Evolutionary conservation across 2,797 vertebrate genomes (phyloP).

Genomic region (Notamacropus eugenii): DNA sequence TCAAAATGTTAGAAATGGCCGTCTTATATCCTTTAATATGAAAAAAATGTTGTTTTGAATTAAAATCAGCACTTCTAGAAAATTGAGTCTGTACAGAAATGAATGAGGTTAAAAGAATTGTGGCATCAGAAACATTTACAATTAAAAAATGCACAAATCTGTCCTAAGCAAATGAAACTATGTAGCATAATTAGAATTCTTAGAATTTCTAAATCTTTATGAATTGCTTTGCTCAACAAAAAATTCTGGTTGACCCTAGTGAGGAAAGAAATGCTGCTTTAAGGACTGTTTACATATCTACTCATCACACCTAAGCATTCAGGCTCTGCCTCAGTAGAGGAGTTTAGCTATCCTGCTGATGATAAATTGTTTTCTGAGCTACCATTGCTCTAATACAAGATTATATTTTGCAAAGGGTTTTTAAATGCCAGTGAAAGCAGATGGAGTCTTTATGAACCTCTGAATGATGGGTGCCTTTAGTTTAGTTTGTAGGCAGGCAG

Average conservation of each 20-base stretch:
- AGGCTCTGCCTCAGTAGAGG: not conserved
- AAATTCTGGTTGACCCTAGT: not conserved
- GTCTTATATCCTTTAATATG: not conserved
- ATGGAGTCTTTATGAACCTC: not conserved
- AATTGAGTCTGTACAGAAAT: slow-evolving; percentile 13
- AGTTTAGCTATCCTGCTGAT: not conserved
- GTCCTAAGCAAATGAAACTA: not conserved
- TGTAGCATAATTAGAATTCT: not conserved
- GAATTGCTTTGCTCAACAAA: slow-evolving; percentile 51
- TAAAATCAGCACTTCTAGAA: not conserved
- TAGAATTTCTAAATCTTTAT: slow-evolving; percentile 52
- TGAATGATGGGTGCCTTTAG: not conserved
- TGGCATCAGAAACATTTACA: slow-evolving; percentile 22
- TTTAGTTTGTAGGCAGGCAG: not conserved
- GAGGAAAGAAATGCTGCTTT: not conserved
- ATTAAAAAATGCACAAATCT: not conserved
- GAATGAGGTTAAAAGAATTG: slow-evolving; percentile 40
- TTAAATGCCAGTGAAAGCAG: not conserved
- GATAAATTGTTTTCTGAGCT: not conserved
- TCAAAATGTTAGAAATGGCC: slow-evolving; percentile 26
- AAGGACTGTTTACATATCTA: not conserved
- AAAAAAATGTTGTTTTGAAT: not conserved
- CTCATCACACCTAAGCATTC: slow-evolving; percentile 3
- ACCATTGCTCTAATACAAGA: not conserved
- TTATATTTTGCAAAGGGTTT: not conserved